phyloP scores from a whole-genome alignment of 1,140 invertebrate genomes.

The Hetaerina americana region DNA sequence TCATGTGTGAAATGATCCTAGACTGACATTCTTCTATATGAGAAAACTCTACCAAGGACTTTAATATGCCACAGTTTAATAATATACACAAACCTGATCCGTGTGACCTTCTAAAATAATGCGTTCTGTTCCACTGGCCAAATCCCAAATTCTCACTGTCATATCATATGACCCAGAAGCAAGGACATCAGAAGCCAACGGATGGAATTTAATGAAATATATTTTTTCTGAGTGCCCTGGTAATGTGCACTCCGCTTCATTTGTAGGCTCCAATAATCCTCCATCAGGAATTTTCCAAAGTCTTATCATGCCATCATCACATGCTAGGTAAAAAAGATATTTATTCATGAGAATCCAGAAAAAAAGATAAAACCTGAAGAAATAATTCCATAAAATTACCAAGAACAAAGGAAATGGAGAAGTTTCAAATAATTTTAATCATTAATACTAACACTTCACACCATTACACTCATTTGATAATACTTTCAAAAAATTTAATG shows the following conservation, averaged over 20 bases:
- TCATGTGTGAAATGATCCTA: too few species aligned
- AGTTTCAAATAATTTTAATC: too few species aligned
- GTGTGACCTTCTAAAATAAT: conserved; percentile 51
- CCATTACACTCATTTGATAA: too few species aligned
- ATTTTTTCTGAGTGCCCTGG: conserved; percentile 79
- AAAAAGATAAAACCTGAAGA: not conserved
- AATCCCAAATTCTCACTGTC: conserved; percentile 75
- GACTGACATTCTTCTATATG: too few species aligned
- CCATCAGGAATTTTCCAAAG: conserved; percentile 66
- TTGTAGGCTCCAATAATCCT: conserved; percentile 58
- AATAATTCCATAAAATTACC: not conserved
- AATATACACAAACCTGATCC: conserved; percentile 56
- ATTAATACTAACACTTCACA: too few species aligned
- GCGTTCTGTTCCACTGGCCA: conserved; percentile 35
- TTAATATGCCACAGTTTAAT: too few species aligned
- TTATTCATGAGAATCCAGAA: not conserved
- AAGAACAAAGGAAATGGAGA: not conserved
- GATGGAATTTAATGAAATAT: conserved; percentile 82
- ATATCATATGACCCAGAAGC: conserved; percentile 80
- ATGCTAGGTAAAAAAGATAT: conserved; percentile 38
- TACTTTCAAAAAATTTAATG: too few species aligned
- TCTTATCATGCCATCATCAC: conserved; percentile 79
- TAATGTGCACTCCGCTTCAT: conserved; percentile 41
- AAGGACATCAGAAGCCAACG: conserved; percentile 69
- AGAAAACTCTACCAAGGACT: too few species aligned